A percentile compares a stretch with the other conserved stretches of the same genome.
phyloP scores from a whole-genome alignment of 2,888 invertebrate genomes.

The Malachius bipustulatus region DNA sequence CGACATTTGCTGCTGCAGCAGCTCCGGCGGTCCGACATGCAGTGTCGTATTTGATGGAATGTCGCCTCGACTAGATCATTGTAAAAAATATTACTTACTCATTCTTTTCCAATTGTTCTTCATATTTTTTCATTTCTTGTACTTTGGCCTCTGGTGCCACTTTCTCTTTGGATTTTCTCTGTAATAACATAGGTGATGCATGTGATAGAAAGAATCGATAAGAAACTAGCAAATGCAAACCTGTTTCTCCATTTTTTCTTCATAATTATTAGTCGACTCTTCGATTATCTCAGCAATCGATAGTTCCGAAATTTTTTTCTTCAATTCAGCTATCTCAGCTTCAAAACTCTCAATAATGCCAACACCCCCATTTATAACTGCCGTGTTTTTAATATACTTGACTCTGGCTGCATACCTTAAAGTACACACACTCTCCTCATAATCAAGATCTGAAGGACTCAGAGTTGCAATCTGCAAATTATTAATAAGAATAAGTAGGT shows the following conservation, averaged over 20 bases:
- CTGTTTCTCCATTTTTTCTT: constrained; percentile 54
- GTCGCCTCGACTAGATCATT: too few relatives aligned
- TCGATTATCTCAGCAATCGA: constrained; percentile 34
- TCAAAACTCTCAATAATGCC: constrained; percentile 92
- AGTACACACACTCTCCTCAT: constrained; percentile 95
- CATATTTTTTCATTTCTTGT: constrained; percentile 30
- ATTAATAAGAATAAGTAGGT: neutral
- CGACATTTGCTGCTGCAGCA: too few relatives aligned
- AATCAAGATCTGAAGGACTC: constrained; percentile 93
- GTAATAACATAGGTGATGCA: too few relatives aligned
- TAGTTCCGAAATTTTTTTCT: constrained; percentile 65
- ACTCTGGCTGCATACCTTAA: constrained; percentile 94
- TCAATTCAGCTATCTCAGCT: constrained; percentile 86
- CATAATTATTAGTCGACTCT: constrained; percentile 52
- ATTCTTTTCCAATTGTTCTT: constrained; percentile 32
- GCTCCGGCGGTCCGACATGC: too few relatives aligned
- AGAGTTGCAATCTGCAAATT: constrained; percentile 76
- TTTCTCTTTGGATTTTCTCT: constrained; percentile 22
- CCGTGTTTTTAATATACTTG: constrained; percentile 93
- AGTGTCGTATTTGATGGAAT: too few relatives aligned
- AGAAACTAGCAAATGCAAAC: too few relatives aligned
- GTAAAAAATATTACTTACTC: too few relatives aligned
- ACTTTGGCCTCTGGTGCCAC: constrained; percentile 20
- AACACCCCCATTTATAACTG: constrained; percentile 93
- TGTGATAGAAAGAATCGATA: too few relatives aligned